Percentiles rank a stretch among this genome's conserved stretches.
phyloP scores from a whole-genome alignment of 2,888 invertebrate genomes.

The Allolobophora icterica region DNA sequence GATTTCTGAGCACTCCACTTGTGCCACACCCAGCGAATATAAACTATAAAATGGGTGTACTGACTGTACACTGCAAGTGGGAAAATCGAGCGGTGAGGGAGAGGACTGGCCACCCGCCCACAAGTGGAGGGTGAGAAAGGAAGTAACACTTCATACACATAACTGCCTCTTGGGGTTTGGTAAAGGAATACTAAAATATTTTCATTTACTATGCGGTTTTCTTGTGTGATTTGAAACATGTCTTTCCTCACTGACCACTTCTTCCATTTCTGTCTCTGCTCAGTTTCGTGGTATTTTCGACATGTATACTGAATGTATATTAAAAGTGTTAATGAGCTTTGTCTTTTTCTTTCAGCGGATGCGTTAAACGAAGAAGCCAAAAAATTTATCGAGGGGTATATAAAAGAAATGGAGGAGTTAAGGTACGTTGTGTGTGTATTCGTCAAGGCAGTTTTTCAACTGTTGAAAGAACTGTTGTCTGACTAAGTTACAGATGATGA shows the following conservation, averaged over 20 bases:
- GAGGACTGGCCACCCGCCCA: no score
- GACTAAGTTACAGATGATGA: no score
- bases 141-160: background rate
- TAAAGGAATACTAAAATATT: background rate
- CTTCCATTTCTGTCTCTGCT: background rate
- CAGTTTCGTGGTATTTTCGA: background rate
- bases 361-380: constrained; percentile 56
- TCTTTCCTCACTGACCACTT: background rate
- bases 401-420: constrained; percentile 88
- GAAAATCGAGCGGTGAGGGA: no score
- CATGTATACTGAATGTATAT: background rate
- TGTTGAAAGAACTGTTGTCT: no score
- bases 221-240: background rate
- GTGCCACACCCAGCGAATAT: no score
- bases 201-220: background rate
- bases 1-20: no score
- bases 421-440: constrained; percentile 64
- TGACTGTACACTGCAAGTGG: no score
- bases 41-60: no score
- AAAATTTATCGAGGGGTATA: constrained; percentile 80
- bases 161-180: background rate
- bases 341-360: constrained; percentile 48
- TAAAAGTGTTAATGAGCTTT: background rate
- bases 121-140: no score
- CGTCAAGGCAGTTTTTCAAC: background rate